Conservation (phyloP, 2,888 invertebrate species). For the Himalopsyche kuldschensis region DNA sequence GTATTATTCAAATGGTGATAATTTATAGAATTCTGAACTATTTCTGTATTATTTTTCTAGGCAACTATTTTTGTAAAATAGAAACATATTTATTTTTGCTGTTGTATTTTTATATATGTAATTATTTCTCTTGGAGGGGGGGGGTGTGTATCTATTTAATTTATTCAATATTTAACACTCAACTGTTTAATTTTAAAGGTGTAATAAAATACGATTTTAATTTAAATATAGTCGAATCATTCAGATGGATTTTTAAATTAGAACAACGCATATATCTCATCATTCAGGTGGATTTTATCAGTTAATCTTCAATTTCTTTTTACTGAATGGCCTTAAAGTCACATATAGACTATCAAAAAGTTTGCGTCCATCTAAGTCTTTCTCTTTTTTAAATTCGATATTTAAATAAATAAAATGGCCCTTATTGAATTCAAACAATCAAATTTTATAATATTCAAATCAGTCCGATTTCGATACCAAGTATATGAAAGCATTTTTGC, state of each 20-base stretch:
- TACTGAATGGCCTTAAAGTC: too few species aligned
- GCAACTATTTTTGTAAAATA: neutral
- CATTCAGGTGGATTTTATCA: too few species aligned
- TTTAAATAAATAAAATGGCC: constrained; percentile 5
- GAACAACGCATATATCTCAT: neutral
- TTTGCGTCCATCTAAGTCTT: neutral
- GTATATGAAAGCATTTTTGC: too few species aligned
- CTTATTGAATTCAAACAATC: too few species aligned
- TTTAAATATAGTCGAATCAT: neutral
- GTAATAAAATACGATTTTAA: neutral
- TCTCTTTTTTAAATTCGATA: constrained; percentile 10
- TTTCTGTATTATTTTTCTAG: neutral
- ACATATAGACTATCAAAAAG: too few species aligned
- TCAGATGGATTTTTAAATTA: neutral
- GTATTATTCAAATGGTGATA: neutral
- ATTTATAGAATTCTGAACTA: neutral
- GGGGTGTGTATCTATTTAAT: neutral
- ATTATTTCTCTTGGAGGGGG: neutral
- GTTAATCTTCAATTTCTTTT: too few species aligned
- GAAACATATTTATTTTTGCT: neutral
- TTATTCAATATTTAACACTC: neutral
- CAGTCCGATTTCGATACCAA: too few species aligned
- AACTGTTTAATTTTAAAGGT: neutral
- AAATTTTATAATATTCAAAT: too few species aligned
- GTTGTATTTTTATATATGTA: neutral